A percentile compares a stretch with the other conserved stretches of the same genome.
These are phyloP conservation scores for Onthophagus taurus DNA, from an alignment of 1,140 invertebrate species.

Conservation along the genomic window DNA sequence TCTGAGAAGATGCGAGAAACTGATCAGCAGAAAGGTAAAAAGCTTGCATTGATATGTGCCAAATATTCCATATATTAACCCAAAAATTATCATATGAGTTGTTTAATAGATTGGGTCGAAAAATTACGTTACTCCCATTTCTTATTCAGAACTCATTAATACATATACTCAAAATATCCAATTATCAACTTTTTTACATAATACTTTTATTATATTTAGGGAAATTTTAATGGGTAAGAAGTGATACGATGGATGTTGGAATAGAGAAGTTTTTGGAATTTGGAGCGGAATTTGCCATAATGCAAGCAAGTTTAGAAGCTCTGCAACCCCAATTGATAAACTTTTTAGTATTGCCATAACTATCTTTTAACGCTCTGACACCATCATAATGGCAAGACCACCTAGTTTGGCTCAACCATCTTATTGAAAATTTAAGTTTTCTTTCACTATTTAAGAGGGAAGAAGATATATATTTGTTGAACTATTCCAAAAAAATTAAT, in stretches of 20 bases:
- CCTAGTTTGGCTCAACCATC: too few relatives aligned
- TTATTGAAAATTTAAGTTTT: too few relatives aligned
- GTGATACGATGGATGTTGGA: conserved; percentile 76
- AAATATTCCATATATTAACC: conserved; percentile 82
- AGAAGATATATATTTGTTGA: too few relatives aligned
- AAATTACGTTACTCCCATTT: conserved; percentile 91
- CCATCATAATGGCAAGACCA: too few relatives aligned
- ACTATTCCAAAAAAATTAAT: too few relatives aligned
- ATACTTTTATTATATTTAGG: conserved; percentile 23
- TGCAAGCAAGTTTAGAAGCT: conserved; percentile 76
- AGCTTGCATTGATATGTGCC: conserved; percentile 77
- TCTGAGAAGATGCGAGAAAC: conserved; percentile 90
- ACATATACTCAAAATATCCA: conserved; percentile 57
- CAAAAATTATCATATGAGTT: conserved; percentile 67
- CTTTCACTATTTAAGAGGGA: conserved; percentile 13
- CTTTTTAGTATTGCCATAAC: neutral
- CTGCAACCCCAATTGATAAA: conserved; percentile 78
- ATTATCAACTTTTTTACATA: neutral
- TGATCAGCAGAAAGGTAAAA: conserved; percentile 82
- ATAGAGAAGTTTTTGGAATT: conserved; percentile 80
- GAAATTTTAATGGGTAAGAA: conserved; percentile 54
- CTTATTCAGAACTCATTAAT: conserved; percentile 85
- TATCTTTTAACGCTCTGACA: too few relatives aligned
- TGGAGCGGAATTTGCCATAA: conserved; percentile 68
- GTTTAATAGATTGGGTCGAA: conserved; percentile 57